Evolutionary conservation across 1,140 invertebrate genomes (phyloP), one percentile per base, ranked within the genome.

Genomic region (Diorhabda sublineata): DNA sequence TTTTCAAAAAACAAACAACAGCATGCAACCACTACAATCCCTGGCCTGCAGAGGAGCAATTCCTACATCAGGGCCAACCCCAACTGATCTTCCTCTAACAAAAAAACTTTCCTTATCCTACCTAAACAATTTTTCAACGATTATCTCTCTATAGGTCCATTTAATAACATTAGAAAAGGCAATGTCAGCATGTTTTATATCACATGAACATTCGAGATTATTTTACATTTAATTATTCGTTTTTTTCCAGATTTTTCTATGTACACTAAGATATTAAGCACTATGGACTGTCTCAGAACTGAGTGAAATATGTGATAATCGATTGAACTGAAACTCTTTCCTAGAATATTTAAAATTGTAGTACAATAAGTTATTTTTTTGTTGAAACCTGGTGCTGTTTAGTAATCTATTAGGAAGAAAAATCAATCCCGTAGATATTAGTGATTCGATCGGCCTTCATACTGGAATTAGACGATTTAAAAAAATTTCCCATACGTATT

Each of bases 391-490:
- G 43, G 64, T 66, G 45, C 45, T 66, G 43, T 52, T 64, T 64
- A 26, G 59, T 62, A 42, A 45, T 56, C 43, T 52, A 52, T 52
- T 52, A 52, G 47, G 47, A 52, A 47, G 43, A 45, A 47, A 41
- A 62, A 62, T 66, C 61, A 45, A 9, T 57, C 66, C 42, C 5
- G 43, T 45, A 65, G 58, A 59, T 9, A 70, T 43, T 41, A 68
- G 41, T 62, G 7, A 56, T 11, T 9, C 47, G 11, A 26, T 8
- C 11, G 41, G 45, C 59, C 45, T 71, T 62, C 72, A 71, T 69
- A 69, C 72, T 73, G 73, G 70, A 70, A 69, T 52, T 74, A 43
- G 66, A 71, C 41, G 70, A 71, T 59, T 59, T 66, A 58, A 70
- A 68, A 69, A 68, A 65, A 44, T 44, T 56, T 41, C 65, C 58